A percentile compares a stretch with the other conserved stretches of the same genome.
Evolutionary conservation across 2,113 vertebrate species (phyloP).

Genomic region (Propithecus coquereli): DNA sequence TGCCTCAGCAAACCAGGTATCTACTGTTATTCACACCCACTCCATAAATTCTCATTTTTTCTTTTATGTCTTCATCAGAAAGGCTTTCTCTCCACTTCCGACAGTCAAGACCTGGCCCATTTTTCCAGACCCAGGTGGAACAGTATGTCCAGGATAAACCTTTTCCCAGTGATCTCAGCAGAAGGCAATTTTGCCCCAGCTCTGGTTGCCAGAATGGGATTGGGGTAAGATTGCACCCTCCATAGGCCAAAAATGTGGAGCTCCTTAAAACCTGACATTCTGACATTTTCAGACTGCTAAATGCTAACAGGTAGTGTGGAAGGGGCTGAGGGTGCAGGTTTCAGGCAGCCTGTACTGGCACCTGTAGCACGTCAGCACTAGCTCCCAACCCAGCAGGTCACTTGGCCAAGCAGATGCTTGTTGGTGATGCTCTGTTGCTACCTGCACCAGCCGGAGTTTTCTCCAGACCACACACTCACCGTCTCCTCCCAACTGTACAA

Average conservation of each 20-base stretch:
- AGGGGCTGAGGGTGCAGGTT: background rate
- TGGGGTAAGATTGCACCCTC: background rate
- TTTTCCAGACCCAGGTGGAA: too few species aligned
- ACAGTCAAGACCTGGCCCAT: background rate
- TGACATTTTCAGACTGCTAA: background rate
- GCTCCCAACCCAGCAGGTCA: background rate
- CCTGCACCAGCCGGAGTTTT: accelerated
- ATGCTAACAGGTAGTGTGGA: accelerated
- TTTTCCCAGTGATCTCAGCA: background rate
- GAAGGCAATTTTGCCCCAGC: background rate
- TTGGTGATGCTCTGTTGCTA: accelerated
- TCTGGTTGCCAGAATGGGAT: background rate
- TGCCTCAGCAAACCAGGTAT: background rate
- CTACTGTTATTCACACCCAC: accelerated
- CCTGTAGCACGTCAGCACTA: too few species aligned
- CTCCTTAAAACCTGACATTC: background rate
- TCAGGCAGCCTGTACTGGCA: accelerated
- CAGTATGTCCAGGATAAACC: accelerated
- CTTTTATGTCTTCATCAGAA: too few species aligned
- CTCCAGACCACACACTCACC: background rate
- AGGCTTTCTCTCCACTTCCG: background rate
- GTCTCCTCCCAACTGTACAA: background rate
- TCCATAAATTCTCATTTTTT: background rate
- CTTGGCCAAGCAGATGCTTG: background rate
- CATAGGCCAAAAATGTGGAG: accelerated